Conservation (phyloP, 23 tunicate genomes). For the Oikopleura vanhoeffeni region DNA sequence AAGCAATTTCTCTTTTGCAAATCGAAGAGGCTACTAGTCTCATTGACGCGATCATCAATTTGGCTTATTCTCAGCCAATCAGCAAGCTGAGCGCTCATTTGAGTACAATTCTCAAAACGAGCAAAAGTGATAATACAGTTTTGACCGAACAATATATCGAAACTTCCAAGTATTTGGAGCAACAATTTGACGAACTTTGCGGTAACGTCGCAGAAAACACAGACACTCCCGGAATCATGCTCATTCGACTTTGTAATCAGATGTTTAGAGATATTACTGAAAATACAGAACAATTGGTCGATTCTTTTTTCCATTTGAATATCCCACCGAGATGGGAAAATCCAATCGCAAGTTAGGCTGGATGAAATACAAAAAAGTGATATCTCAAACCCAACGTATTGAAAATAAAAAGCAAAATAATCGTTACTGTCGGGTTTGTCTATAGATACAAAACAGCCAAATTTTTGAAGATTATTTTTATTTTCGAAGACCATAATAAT, state of each 20-base stretch:
- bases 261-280: not conserved
- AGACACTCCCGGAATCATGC: not conserved
- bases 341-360: no score
- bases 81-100: not conserved
- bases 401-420: no score
- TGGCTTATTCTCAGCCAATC: conserved; percentile 14
- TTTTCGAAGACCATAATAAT: no score
- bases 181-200: not conserved
- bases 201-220: not conserved
- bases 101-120: not conserved
- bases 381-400: no score
- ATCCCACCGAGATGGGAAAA: not conserved
- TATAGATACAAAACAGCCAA: no score
- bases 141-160: not conserved
- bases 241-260: not conserved
- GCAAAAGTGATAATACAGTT: not conserved
- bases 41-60: not conserved
- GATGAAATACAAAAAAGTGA: no score
- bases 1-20: not conserved
- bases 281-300: not conserved
- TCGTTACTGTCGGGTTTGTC: no score
- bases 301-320: not conserved
- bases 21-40: not conserved
- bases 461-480: no score
- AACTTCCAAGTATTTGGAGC: not conserved